Percentiles rank a stretch among this genome's conserved stretches.
Evolutionary conservation across 2,888 invertebrate genomes (phyloP).

Genomic region (Ypsolopha scabrella): DNA sequence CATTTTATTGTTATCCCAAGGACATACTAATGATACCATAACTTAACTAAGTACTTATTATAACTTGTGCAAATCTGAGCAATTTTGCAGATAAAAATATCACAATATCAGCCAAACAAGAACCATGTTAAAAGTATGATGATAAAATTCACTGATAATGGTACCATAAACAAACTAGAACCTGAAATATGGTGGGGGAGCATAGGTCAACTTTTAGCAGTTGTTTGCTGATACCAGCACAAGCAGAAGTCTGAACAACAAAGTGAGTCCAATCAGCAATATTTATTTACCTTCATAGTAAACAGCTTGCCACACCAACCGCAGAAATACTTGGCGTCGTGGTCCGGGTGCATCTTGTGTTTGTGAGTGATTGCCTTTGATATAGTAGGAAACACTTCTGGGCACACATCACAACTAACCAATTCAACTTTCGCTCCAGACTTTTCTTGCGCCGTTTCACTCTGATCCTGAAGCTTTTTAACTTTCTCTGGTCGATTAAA

Average conservation of each 20-base stretch:
- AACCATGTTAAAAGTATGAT: too few species aligned
- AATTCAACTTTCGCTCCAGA: slow-evolving; percentile 33
- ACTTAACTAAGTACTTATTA: too few species aligned
- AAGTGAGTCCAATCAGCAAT: neutral
- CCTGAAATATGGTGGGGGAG: slow-evolving; percentile 1
- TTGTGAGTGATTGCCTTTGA: slow-evolving; percentile 76
- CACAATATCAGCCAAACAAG: neutral
- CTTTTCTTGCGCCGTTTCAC: slow-evolving; percentile 23
- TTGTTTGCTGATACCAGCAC: neutral
- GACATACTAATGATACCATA: too few species aligned
- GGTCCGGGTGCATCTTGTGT: slow-evolving; percentile 74
- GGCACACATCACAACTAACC: slow-evolving; percentile 72
- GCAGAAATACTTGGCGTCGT: slow-evolving; percentile 74
- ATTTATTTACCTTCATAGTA: slow-evolving; percentile 67
- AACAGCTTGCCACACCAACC: slow-evolving; percentile 77
- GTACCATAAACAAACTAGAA: neutral
- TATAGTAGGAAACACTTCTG: slow-evolving; percentile 66
- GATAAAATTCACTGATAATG: too few species aligned
- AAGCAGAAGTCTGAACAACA: too few species aligned
- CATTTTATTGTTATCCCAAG: too few species aligned
- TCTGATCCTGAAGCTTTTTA: slow-evolving; percentile 25
- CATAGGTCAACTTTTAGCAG: neutral
- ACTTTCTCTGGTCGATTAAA: slow-evolving; percentile 54
- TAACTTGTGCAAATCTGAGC: neutral
- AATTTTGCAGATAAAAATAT: neutral